Conservation (phyloP, 2,113 vertebrate species). For the Orycteropus afer region DNA sequence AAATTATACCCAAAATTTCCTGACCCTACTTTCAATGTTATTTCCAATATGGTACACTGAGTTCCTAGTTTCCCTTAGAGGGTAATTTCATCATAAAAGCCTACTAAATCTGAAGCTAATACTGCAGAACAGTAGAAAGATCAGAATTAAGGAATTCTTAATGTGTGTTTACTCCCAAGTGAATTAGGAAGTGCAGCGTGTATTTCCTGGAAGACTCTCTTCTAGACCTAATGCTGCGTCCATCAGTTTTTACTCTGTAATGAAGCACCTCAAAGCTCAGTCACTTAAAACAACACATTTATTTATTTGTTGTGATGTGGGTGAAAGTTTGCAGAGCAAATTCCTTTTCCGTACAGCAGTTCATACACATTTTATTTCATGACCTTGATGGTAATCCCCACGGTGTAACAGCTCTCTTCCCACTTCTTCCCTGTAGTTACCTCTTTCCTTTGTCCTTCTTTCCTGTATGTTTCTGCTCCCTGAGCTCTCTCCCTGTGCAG, state of each 20-base stretch:
- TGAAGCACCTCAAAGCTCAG: background rate
- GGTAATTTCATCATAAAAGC: background rate
- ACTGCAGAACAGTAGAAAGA: background rate
- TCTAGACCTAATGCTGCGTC: background rate
- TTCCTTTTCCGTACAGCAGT: no score
- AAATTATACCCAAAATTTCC: conserved; percentile 15
- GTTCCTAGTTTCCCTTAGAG: background rate
- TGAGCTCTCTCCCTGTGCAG: no score
- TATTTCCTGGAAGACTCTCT: background rate
- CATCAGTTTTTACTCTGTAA: background rate
- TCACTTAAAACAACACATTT: background rate
- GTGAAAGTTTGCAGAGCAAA: no score
- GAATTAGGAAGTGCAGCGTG: background rate
- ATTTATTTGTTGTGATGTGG: no score
- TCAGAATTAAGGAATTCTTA: background rate
- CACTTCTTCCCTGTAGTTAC: no score
- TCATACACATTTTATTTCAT: no score
- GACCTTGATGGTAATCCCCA: no score
- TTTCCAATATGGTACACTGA: background rate
- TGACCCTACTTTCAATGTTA: background rate
- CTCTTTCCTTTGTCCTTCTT: no score
- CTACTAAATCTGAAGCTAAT: background rate
- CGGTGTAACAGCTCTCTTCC: no score
- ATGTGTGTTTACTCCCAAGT: background rate
- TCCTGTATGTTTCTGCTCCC: no score